Evolutionary conservation across 2,797 vertebrate species (phyloP), one percentile per base, ranked within the genome.

Genomic region (Emys orbicularis): DNA sequence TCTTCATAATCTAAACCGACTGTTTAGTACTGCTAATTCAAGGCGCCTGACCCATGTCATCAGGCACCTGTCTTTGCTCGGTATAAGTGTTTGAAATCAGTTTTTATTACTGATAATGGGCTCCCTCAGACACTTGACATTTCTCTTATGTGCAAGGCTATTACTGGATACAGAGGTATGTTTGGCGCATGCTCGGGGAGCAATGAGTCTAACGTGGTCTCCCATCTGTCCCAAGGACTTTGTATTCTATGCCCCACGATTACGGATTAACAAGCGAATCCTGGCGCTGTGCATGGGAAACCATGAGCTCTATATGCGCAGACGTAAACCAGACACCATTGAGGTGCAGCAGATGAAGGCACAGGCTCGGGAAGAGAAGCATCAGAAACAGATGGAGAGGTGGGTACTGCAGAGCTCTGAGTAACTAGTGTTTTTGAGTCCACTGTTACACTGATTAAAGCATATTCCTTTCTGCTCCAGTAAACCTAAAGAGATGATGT

Each of bases 271-370:
- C 98, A 99, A 99, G 87, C 98, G 99, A 4, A 99, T 99, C 91
- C 97, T 99, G 97, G 99, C 99, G 1, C 98, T 99, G 9, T 99
- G 99, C 97, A 99, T 99, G 99, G 99, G 99, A 44, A 99, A 99
- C 98, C 99, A 99, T 1, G 99, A 99, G 97, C 98, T 99, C 94
- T 99, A 99, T 90, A 99, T 99, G 99, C 99, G 99, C 83, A 98
- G 99, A 53, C 99, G 99, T 90, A 99, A 99, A 90, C 99, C 99
- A 0, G 99, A 99, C 97, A 99, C 99, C 95, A 99, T 99, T 1
- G 99, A 99, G 94, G 99, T 99, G 91, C 99, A 99, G 97, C 99
- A 99, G 98, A 99, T 99, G 99, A 99, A 99, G 98, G 99, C 99
- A 50, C 99, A 99, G 97, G 99, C 99, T 84, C 98, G 99, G 72